Base-by-base conservation (phyloP, 35 echinoderm and acorn worm genomes). In the Heliocidaris erythrogramma region DNA sequence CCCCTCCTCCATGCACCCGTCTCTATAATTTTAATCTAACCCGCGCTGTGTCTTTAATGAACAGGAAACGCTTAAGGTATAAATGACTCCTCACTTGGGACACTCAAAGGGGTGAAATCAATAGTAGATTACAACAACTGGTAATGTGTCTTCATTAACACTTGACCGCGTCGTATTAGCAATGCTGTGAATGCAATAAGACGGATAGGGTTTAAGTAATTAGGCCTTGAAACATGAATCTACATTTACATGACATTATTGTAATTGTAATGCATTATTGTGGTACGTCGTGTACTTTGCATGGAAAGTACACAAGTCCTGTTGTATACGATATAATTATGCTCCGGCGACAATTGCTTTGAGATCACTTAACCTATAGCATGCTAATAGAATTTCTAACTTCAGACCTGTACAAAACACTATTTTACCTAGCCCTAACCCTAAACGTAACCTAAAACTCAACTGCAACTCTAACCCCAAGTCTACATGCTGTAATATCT, bases 31-130 rank as follows among this genome's bases (percentile, higher is more conserved):
- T 89, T 35, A 89, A 89, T 89, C 87, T 47, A 89, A 18, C 87
- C 32, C 21, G 21, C 47, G 31, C 42, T 42, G 47, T 89, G 14
- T 48, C 31, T 32, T 30, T 89, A 89, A 89, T 89, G 47, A 89
- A 48, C 87, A 89, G 87, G 87, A 89, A 89, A 89, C 87, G 42
- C 87, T 89, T 89, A 89, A 48, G 87, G 87, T 89, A 89, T 89
- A 89, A 89, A 89, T 89, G 87, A 89, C 30, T 89, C 47, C 31
- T 89, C 87, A 48, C 87, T 89, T 89, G 87, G 87, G 87, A 48
- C 31, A 78, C 18, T 27, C 24, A 3, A 9, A 78, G 65, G 65
- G 65, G 65, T 78, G 65, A 78, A 78, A 78, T 78, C 65, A 78
- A 78, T 78, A 78, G 27, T 21, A 78, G 65, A 78, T 78, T 78